A percentile compares a stretch with the other conserved stretches of the same genome.
phyloP scores from a whole-genome alignment of 1,140 invertebrate genomes.

The Drosophila trapezifrons region DNA sequence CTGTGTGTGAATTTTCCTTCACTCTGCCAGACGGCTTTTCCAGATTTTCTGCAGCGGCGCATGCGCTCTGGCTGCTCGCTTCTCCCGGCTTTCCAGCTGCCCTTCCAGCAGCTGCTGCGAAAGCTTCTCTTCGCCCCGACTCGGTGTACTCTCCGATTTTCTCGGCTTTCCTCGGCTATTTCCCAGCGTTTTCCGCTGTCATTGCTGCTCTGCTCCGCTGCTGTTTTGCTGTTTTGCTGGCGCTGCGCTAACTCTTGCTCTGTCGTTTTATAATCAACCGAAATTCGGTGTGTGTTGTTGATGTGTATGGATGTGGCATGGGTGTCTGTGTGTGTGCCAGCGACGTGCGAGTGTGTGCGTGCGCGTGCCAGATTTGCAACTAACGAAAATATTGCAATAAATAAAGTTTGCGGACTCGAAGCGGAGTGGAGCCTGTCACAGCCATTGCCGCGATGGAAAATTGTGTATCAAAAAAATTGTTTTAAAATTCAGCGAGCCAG shows the following conservation, averaged over 20 bases:
- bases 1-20: neutral
- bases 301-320: conserved; percentile 28
- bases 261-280: conserved; percentile 82
- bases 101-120: conserved; percentile 51
- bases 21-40: conserved; percentile 36
- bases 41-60: conserved; percentile 63
- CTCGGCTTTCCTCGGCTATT: conserved; percentile 57
- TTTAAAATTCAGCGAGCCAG: conserved; percentile 72
- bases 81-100: conserved; percentile 15
- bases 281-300: conserved; percentile 32
- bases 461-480: conserved; percentile 79
- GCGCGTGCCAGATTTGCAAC: conserved; percentile 55
- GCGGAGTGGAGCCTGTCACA: conserved; percentile 19
- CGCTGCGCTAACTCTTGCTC: conserved; percentile 80
- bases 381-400: conserved; percentile 56
- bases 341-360: conserved; percentile 32
- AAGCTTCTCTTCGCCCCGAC: conserved; percentile 33
- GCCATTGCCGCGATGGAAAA: conserved; percentile 47
- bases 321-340: conserved; percentile 18
- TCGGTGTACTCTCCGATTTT: conserved; percentile 2
- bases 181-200: conserved; percentile 64
- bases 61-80: conserved; percentile 58
- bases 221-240: conserved; percentile 71
- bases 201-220: conserved; percentile 68
- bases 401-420: conserved; percentile 29